Base-by-base conservation (phyloP, 2,113 vertebrate genomes). In the Scortum barcoo region DNA sequence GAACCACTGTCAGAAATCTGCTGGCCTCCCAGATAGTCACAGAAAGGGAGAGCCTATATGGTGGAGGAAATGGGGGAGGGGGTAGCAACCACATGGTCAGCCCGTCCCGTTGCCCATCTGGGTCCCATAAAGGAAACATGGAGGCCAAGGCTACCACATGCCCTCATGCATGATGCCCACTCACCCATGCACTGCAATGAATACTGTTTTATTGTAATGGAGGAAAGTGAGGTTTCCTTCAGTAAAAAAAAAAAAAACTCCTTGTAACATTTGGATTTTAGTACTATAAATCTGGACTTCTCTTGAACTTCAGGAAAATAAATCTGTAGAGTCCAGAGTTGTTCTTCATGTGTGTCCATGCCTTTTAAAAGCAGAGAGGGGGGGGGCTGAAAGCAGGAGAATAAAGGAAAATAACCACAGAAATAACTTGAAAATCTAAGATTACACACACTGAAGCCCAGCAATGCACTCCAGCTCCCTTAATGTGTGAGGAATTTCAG, bases 61-160 rank as follows among this genome's bases (percentile, higher is more conserved):
- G 48, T 68, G 73, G 75, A 66, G 70, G 72, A 82, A 72, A 79
- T 81, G 90, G 91, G 88, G 92, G 89, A 66, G 73, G 90, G 88
- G 85, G 85, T 67, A 80, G 85, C 79, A 84, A 92, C 92, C 95
- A 94, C 94, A 95, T 95, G 95, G 93, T 90, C 93, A 90, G 85
- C 83, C 91, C 61, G 28, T 90, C 93, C 88, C 88, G 81, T 92
- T 88, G 93, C 92, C 95, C 94, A 95, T 95, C 94, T 96, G 94
- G 91, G 95, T 94, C 90, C 90, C 90, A 93, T 93, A 91, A 92
- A 94, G 92, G 80, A 88, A 93, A 91, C 87, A 85, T 69, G 66
- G 83, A 91, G 88, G 92, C 93, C 94, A 95, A 91, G 91, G 81
- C 82, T 90, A 88, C 93, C 91, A 89, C 91, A 93, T 93, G 92